Evolutionary conservation across 2,888 invertebrate genomes (phyloP).

Genomic region (Agonopterix alstromeriana): DNA sequence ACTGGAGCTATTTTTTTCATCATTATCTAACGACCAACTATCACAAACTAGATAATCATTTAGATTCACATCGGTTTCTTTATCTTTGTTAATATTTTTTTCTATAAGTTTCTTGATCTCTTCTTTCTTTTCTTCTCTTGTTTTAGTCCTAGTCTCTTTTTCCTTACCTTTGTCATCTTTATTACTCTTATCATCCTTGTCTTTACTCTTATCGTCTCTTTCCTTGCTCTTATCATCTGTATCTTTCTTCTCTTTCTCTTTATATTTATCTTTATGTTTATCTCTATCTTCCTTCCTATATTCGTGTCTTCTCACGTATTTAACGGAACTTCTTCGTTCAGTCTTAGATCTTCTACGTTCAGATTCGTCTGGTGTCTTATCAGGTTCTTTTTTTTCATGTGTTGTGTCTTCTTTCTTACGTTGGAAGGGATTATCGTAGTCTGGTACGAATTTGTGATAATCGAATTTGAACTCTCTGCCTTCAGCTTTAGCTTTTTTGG

Average conservation of each 20-base stretch:
- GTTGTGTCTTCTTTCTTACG: conserved; percentile 38
- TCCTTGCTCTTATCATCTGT: conserved; percentile 18
- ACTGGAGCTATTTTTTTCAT: conserved; percentile 44
- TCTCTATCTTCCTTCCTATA: conserved; percentile 7
- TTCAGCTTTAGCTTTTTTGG: conserved; percentile 58
- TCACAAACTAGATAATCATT: conserved; percentile 66
- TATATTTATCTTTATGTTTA: conserved; percentile 7
- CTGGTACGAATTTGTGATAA: conserved; percentile 58
- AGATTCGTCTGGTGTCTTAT: conserved; percentile 11
- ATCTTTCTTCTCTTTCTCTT: conserved; percentile 3
- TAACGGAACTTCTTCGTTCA: conserved; percentile 19
- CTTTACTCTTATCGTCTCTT: conserved; percentile 17
- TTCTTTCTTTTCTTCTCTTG: conserved; percentile 13
- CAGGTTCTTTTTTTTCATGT: conserved; percentile 22
- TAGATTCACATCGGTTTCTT: conserved; percentile 55
- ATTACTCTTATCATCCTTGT: conserved; percentile 18
- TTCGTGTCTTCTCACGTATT: conserved; percentile 15
- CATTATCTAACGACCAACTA: conserved; percentile 68
- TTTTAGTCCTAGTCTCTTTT: conserved; percentile 20
- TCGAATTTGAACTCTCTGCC: conserved; percentile 64
- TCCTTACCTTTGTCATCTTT: conserved; percentile 16
- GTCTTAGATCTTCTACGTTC: conserved; percentile 1
- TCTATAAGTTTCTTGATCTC: conserved; percentile 12
- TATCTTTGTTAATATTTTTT: conserved; percentile 14
- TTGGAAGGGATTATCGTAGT: conserved; percentile 67